Evolutionary conservation across 2,888 invertebrate species (phyloP), one percentile per base, ranked within the genome.

Genomic region (Carterocephalus palaemon): DNA sequence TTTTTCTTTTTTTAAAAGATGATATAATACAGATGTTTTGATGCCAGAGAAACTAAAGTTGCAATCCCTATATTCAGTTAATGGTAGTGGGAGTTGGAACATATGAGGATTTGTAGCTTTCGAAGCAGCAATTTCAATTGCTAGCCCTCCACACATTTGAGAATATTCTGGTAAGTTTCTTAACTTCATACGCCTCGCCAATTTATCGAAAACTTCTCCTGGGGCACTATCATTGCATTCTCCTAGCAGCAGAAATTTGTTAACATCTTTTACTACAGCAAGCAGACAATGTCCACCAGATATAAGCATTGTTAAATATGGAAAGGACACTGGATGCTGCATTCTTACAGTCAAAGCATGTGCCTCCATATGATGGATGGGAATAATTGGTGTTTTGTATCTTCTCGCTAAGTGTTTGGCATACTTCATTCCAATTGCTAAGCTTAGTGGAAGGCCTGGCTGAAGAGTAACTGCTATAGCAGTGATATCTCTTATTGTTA

Each of bases 281-380:
- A 97, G 68, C 47, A 97, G 88, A 70, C 95, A 95, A 72, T 99
- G 98, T 0, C 98, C 98, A 26, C 99, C 99, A 60, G 98, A 98
- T 59, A 96, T 92, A 22, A 99, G 82, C 13, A 98, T 85, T 13
- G 94, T 94, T 49, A 99, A 80, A 79, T 93, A 99, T 33, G 99
- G 99, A 85, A 94, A 98, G 32, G 90, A 75, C 40, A 96, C 84
- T 58, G 90, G 69, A 64, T 91, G 62, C 24, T 84, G 81, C 92
- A 98, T 92, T 71, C 98, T 90, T 4, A 91, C 93, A 19, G 95
- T 95, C 42, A 99, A 83, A 6, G 99, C 98, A 88, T 99, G 99
- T 1, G 99, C 99, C 86, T 98, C 93, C 99, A 99, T 99, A 62
- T 99, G 99, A 82, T 99, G 99, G 53, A 99, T 94, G 0, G 99